Evolutionary conservation across 2,113 vertebrate genomes (phyloP).

Genomic region (Rhea pennata): DNA sequence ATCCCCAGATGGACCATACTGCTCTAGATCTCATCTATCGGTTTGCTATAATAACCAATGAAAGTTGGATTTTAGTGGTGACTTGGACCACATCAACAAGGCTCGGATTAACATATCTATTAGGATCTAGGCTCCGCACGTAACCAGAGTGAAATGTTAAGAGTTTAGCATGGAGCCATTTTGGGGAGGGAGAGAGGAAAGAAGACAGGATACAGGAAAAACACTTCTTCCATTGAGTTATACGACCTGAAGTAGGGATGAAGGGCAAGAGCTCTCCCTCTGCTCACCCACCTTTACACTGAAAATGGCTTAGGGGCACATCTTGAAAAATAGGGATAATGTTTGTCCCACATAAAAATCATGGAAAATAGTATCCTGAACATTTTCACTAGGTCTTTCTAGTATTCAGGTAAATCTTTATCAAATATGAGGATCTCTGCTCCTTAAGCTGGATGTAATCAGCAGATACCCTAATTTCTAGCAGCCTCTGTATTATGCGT

Average conservation of each 20-base stretch:
- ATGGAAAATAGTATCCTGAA: not conserved
- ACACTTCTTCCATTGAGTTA: not conserved
- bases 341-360: not conserved
- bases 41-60: not conserved
- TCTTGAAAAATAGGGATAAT: not conserved
- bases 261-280: not conserved
- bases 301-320: too few species aligned
- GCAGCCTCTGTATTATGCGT: not conserved
- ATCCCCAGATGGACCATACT: not conserved
- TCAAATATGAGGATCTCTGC: not conserved
- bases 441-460: not conserved
- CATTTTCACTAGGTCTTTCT: not conserved
- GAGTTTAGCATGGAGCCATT: not conserved
- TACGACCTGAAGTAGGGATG: not conserved
- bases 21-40: not conserved
- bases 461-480: not conserved
- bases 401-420: not conserved
- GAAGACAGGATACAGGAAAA: not conserved
- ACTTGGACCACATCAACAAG: not conserved
- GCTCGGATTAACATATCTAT: fast-evolving
- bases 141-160: fast-evolving
- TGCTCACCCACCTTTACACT: too few species aligned
- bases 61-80: not conserved
- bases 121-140: not conserved
- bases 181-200: not conserved